Conservation (phyloP, 2,888 invertebrate species). For the Lasius fuliginosus region DNA sequence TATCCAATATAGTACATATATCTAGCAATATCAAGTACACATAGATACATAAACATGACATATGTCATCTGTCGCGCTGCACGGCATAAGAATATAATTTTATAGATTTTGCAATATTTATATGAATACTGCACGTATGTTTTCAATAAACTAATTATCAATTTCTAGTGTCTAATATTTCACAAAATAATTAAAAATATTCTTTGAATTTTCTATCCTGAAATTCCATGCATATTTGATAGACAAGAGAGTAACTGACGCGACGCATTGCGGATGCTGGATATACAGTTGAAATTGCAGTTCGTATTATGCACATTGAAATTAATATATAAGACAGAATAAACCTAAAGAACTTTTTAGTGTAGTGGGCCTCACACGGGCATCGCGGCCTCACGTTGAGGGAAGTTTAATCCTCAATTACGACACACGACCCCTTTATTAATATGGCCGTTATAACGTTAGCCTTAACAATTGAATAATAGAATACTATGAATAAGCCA, state of each 20-base stretch:
- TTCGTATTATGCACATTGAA: conserved; percentile 18
- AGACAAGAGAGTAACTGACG: background rate
- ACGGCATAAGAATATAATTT: conserved; percentile 23
- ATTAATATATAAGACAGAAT: conserved; percentile 8
- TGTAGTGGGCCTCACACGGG: background rate
- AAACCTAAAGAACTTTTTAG: background rate
- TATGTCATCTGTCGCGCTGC: conserved; percentile 7
- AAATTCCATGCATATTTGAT: background rate
- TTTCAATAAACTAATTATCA: background rate
- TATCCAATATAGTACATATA: conserved; percentile 35
- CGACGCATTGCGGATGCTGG: conserved; percentile 46
- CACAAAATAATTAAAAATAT: background rate
- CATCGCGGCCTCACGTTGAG: background rate
- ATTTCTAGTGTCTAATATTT: background rate
- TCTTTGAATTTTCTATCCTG: background rate
- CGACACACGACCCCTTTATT: conserved; percentile 41
- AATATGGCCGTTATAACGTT: conserved; percentile 26
- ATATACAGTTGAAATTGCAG: background rate
- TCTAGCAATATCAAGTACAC: conserved; percentile 27
- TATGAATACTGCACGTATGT: background rate
- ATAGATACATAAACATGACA: conserved; percentile 43
- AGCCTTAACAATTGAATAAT: conserved; percentile 29
- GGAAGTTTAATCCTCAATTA: conserved; percentile 41
- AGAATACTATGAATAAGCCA: conserved; percentile 39
- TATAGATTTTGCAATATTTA: conserved; percentile 10